Base-by-base conservation (phyloP, 1,140 invertebrate species). In the Gryllus bimaculatus region DNA sequence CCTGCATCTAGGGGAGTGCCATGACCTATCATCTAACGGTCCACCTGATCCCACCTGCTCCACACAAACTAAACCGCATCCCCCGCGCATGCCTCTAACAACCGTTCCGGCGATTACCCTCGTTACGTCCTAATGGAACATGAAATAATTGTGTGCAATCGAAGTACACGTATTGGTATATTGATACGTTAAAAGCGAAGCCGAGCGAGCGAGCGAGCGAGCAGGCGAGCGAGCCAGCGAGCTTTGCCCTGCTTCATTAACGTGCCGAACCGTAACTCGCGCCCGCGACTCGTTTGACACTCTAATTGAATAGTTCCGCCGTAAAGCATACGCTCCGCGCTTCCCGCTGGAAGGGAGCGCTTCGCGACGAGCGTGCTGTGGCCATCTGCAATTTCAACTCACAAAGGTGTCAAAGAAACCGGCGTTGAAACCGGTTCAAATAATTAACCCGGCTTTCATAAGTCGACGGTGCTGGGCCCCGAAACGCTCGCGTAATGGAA, bases 321-420 rank as follows among this genome's bases (percentile, higher is more conserved):
- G 18, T 66, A 66, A 66, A 66, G 54, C 18, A 66, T 66, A 66
- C 54, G 18, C 18, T 1, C 54, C 10, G 1, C 54, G 54, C 10
- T 0, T 18, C 54, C 54, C 54, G 54, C 0, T 7, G 0, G 54
- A 1, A 66, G 10, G 18, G 54, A 66, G 54, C 18, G 54, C 18
- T 66, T 0, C 7, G 10, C 54, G 54, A 18, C 54, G 54, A 1
- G 54, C 18, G 2, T 7, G 54, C 18, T 7, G 54, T 39, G 54
- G 10, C 54, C 10, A 10, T 66, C 54, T 66, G 10, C 54, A 18
- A 66, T 18, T 66, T 10, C 54, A 39, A 39, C 54, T 10, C 54
- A 66, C 54, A 66, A 66, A 66, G 54, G 54, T 66, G 54, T 66
- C 54, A 66, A 66, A 66, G 54, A 66, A 66, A 66, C 54, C 54